Conservation (phyloP, 2,888 invertebrate genomes). For the Maniola hyperantus region DNA sequence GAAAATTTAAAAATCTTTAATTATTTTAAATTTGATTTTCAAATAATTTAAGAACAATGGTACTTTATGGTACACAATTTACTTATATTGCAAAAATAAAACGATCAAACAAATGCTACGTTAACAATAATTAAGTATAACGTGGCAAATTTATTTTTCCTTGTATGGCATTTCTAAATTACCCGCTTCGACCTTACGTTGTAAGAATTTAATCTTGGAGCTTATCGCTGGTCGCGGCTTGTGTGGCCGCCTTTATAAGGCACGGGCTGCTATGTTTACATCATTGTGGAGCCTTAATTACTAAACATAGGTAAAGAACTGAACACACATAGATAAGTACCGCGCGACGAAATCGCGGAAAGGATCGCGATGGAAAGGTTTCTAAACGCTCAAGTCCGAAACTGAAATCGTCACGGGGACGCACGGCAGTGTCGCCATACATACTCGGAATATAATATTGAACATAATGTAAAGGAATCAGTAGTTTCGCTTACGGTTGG, state of each 20-base stretch:
- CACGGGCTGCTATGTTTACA: conserved; percentile 35
- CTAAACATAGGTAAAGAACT: conserved; percentile 24
- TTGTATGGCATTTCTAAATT: conserved; percentile 37
- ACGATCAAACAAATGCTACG: conserved; percentile 22
- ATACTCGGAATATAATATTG: too few species aligned
- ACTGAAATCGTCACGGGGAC: too few species aligned
- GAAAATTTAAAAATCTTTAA: too few species aligned
- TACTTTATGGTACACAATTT: too few species aligned
- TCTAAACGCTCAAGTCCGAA: too few species aligned
- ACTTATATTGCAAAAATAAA: conserved; percentile 3
- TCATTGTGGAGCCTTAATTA: conserved; percentile 36
- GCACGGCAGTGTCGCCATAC: too few species aligned
- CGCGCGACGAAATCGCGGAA: not conserved
- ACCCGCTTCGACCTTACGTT: conserved; percentile 35
- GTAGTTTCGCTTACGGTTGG: too few species aligned
- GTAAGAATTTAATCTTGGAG: conserved; percentile 39
- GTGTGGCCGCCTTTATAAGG: conserved; percentile 39
- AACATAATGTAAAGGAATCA: too few species aligned
- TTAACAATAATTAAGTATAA: conserved; percentile 21
- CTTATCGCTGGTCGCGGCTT: conserved; percentile 34
- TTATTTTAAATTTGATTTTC: too few species aligned
- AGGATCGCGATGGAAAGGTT: too few species aligned
- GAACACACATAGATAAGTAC: not conserved
- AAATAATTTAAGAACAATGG: too few species aligned
- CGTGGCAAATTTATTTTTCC: conserved; percentile 36